Evolutionary conservation across 2,113 vertebrate genomes (phyloP).

Genomic region (Hippopotamus amphibius): DNA sequence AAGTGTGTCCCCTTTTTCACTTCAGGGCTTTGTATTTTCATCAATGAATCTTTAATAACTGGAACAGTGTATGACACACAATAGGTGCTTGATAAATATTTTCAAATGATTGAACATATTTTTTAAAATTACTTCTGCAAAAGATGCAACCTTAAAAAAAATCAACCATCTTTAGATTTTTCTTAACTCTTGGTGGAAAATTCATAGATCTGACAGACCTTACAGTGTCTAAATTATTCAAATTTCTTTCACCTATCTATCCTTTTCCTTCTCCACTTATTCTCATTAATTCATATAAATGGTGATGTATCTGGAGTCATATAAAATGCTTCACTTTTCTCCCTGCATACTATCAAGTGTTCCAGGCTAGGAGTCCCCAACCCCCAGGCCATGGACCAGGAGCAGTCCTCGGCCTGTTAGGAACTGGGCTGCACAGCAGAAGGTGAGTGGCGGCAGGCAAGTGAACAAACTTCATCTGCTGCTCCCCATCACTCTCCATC

Average conservation of each 20-base stretch:
- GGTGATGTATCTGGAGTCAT: neutral
- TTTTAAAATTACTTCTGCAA: neutral
- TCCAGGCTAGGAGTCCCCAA: no score
- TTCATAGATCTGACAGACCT: neutral
- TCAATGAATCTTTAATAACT: neutral
- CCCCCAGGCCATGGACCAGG: no score
- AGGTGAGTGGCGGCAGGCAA: no score
- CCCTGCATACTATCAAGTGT: neutral
- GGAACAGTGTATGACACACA: neutral
- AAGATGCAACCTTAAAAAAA: neutral
- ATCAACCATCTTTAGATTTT: neutral
- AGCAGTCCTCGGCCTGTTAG: no score
- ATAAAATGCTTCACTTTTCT: neutral
- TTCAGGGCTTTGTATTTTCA: neutral
- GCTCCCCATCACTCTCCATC: no score
- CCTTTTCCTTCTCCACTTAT: neutral
- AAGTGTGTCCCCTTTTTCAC: neutral
- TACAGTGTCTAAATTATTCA: neutral
- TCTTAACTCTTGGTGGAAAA: neutral
- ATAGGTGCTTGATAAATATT: neutral
- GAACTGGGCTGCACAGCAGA: no score
- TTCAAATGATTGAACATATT: neutral
- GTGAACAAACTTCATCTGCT: no score
- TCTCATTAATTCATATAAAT: neutral
- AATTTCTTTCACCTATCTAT: neutral